phyloP scores from a whole-genome alignment of 2,888 invertebrate species.

The Slavum lentiscoides region DNA sequence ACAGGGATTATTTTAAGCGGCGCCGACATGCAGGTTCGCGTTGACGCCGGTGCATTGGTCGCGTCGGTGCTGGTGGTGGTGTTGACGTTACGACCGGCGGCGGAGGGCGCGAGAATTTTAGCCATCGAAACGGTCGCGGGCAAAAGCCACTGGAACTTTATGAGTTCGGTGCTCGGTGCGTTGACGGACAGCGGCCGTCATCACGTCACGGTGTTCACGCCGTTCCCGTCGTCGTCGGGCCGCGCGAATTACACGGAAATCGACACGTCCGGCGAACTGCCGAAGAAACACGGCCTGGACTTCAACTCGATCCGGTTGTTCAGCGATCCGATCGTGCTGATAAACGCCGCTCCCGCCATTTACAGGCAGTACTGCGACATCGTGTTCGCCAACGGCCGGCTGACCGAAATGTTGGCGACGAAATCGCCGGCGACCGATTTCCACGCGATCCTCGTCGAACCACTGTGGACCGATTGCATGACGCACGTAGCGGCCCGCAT shows the following conservation, averaged over 20 bases:
- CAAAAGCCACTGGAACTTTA: slow-evolving; percentile 57
- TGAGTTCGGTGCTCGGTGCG: slow-evolving; percentile 56
- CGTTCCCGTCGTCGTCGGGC: slow-evolving; percentile 47
- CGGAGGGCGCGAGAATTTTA: not conserved
- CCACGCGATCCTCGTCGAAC: slow-evolving; percentile 11
- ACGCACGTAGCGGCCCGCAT: not conserved
- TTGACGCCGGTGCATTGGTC: not conserved
- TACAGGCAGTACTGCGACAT: not conserved
- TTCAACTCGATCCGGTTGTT: not conserved
- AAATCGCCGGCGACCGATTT: not conserved
- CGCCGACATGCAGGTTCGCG: not conserved
- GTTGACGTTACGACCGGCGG: not conserved
- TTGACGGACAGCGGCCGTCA: slow-evolving; percentile 57
- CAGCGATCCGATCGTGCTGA: no score
- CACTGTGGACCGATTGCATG: not conserved
- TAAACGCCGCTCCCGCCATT: not conserved
- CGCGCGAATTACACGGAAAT: slow-evolving; percentile 42
- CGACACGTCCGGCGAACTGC: slow-evolving; percentile 11
- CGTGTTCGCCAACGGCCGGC: not conserved
- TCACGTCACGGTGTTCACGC: slow-evolving; percentile 56
- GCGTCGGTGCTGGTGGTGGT: no score
- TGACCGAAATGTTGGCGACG: not conserved
- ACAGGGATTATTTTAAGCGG: no score
- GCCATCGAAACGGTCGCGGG: slow-evolving; percentile 27
- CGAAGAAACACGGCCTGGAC: rapidly evolving